Evolutionary conservation across 2,797 vertebrate species (phyloP).

Genomic region (Arctocebus calabarensis): DNA sequence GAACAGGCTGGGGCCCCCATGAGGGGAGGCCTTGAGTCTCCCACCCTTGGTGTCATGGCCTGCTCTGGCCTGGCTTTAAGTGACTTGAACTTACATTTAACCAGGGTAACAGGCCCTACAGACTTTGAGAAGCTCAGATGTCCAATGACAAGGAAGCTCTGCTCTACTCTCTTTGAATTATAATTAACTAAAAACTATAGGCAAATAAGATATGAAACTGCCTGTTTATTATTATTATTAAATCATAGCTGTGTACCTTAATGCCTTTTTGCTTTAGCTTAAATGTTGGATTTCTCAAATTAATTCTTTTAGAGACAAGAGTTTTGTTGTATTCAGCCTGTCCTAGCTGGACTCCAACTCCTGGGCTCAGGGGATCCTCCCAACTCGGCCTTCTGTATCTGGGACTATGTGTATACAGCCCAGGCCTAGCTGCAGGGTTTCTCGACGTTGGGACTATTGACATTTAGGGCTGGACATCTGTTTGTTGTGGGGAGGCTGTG

Average conservation of each 20-base stretch:
- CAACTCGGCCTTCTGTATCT: not conserved
- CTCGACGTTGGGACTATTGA: not conserved
- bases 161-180: not conserved
- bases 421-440: not conserved
- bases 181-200: not conserved
- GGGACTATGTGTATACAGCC: not conserved
- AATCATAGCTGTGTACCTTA: too few species aligned
- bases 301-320: not conserved
- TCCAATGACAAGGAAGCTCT: not conserved
- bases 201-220: not conserved
- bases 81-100: not conserved
- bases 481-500: not conserved
- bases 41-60: not conserved
- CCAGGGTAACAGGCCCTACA: not conserved
- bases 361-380: not conserved
- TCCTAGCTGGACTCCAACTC: not conserved
- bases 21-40: not conserved
- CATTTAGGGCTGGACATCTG: not conserved
- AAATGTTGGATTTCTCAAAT: not conserved
- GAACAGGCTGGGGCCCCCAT: not conserved
- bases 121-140: not conserved
- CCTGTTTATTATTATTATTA: not conserved
- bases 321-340: not conserved
- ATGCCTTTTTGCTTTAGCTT: not conserved
- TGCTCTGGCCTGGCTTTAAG: not conserved